Percentiles rank a stretch among this genome's conserved stretches.
These are phyloP conservation scores for Zapornia atra DNA, from an alignment of 2,113 vertebrate genomes.

Conservation along the genomic window DNA sequence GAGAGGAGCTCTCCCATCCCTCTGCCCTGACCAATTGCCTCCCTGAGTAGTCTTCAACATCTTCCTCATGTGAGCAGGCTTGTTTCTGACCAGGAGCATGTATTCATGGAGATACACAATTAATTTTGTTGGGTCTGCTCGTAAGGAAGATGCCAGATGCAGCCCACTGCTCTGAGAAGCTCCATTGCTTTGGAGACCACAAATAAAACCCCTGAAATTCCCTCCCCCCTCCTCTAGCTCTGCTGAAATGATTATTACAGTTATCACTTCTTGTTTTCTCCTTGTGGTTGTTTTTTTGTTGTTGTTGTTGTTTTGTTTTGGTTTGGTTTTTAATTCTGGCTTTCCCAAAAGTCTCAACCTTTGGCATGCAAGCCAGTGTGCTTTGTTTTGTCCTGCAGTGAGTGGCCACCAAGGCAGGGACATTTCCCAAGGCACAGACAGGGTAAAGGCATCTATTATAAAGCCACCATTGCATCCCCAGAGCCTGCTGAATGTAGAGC, in stretches of 20 bases:
- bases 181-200: background rate
- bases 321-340: background rate
- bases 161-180: background rate
- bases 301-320: background rate
- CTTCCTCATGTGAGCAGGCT: background rate
- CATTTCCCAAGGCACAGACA: fast-evolving
- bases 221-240: background rate
- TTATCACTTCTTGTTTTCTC: background rate
- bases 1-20: background rate
- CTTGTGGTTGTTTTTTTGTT: background rate
- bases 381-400: background rate
- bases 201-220: background rate
- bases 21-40: fast-evolving
- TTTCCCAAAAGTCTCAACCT: background rate
- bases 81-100: fast-evolving
- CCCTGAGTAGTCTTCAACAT: fast-evolving
- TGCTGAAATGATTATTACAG: background rate
- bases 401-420: fast-evolving
- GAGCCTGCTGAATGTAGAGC: background rate
- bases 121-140: background rate
- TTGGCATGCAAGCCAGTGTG: fast-evolving
- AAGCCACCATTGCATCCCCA: fast-evolving
- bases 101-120: background rate
- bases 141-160: background rate
- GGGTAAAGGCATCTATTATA: background rate